Percentiles rank a stretch among this genome's conserved stretches.
Conservation (phyloP, 1,140 invertebrate species). For the Habropoda laboriosa region DNA sequence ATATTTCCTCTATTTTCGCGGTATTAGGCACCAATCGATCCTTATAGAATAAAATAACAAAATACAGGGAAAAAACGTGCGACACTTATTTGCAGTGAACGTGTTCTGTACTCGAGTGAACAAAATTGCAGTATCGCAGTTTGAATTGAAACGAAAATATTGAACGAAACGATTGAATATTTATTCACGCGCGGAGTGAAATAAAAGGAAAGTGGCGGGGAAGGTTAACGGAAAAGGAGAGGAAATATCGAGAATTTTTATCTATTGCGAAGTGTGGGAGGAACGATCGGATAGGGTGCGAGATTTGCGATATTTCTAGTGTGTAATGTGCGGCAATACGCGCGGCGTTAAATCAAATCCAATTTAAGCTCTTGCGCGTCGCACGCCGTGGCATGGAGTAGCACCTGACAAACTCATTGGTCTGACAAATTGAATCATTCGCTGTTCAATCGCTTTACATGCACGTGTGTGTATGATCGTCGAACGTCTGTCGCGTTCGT, state of each 20-base stretch:
- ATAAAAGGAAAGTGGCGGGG: neutral
- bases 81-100: too few species aligned
- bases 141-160: too few species aligned
- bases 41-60: too few species aligned
- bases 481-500: slow-evolving; percentile 71
- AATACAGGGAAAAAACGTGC: too few species aligned
- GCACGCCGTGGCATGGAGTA: slow-evolving; percentile 76
- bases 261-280: slow-evolving; percentile 71
- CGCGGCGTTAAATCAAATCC: slow-evolving; percentile 81
- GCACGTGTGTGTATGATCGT: slow-evolving; percentile 67
- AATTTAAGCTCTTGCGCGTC: slow-evolving; percentile 77
- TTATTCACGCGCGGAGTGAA: too few species aligned
- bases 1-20: too few species aligned
- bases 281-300: slow-evolving; percentile 77
- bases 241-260: slow-evolving; percentile 48
- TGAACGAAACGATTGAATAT: too few species aligned
- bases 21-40: too few species aligned
- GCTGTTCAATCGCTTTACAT: slow-evolving; percentile 81
- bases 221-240: neutral
- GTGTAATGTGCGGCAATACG: slow-evolving; percentile 79
- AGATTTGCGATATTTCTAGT: slow-evolving; percentile 80
- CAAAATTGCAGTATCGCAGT: too few species aligned
- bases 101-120: too few species aligned
- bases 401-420: slow-evolving; percentile 82
- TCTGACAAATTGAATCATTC: slow-evolving; percentile 82